Evolutionary conservation across 2,888 invertebrate genomes (phyloP).

Genomic region (Malachius bipustulatus): DNA sequence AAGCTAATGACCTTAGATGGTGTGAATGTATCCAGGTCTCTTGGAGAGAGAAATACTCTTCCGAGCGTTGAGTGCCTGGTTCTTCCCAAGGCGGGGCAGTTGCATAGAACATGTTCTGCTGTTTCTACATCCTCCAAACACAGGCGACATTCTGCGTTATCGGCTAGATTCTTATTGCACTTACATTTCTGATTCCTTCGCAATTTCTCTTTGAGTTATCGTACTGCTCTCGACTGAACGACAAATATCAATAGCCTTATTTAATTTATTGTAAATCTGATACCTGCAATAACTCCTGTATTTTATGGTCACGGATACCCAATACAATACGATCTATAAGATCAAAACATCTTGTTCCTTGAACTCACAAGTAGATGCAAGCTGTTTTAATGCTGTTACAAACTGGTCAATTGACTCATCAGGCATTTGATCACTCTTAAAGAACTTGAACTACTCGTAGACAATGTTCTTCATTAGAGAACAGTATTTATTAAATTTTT

Average conservation of each 20-base stretch:
- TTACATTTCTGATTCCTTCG: too few species aligned
- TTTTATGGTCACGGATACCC: conserved; percentile 10
- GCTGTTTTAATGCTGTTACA: conserved; percentile 14
- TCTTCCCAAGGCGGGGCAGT: too few species aligned
- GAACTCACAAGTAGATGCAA: conserved; percentile 17
- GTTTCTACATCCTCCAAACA: too few species aligned
- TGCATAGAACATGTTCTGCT: too few species aligned
- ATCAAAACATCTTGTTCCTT: conserved; percentile 15
- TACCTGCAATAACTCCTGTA: conserved; percentile 14
- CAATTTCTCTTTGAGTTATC: too few species aligned
- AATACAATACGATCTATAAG: conserved; percentile 14
- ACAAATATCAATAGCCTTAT: conserved; percentile 13
- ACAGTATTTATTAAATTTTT: conserved; percentile 17
- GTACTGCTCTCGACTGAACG: conserved; percentile 13
- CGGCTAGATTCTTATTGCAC: too few species aligned
- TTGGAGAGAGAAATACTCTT: too few species aligned
- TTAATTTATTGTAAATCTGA: conserved; percentile 10
- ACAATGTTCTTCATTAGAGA: conserved; percentile 17
- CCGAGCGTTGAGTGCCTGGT: too few species aligned
- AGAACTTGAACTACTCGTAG: conserved; percentile 19
- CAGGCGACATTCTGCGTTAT: too few species aligned
- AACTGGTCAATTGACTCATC: conserved; percentile 17
- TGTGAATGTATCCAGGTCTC: too few species aligned
- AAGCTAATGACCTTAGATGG: too few species aligned
- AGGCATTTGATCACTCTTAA: conserved; percentile 15